Base-by-base conservation (phyloP, 1,140 invertebrate genomes). In the Druon quercuslanigerum region DNA sequence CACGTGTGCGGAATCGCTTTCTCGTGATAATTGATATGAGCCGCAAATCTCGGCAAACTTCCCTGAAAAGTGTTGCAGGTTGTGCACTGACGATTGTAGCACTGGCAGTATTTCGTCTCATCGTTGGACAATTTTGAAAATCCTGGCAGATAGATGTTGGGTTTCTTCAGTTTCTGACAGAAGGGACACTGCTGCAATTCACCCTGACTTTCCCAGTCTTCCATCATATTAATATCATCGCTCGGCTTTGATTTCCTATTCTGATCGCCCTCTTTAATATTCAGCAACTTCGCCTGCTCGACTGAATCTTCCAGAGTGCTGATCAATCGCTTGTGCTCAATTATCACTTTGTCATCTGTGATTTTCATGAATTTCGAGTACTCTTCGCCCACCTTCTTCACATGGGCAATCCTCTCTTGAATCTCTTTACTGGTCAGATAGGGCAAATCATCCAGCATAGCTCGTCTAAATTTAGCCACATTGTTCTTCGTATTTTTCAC, bases 1-100 rank as follows among this genome's bases (percentile, higher is more conserved):
- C 90, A 91, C 3, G 50, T 16, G 12, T 82, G 87, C 7, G 82
- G 85, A 7, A 77, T 56, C 5, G 79, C 66, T 40, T 83, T 86
- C 1, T 84, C 82, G 51, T 91, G 90, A 50, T 86, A 89, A 14
- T 84, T 87, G n/a, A 88, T 51, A 75, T 91, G 90, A 0, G 83
- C 77, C 14, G 76, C 56, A 46, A 89, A 88, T 4, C 85, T 84
- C 0, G 70, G 16, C 0, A 50, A 19, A 19, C 46, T 86, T 7
- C 85, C 89, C 60, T 90, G 88, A 17, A 84, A 88, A 2, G 82
- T 80, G 40, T 80, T 75, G 66, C 90, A 91, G 51, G 85, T 80
- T 20, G 87, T 79, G 72, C 90, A 91, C 71, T 89, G 79, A 51
- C 79, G 84, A 40, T 89, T 89, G 6, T 83, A 83, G 71, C 90